Percentiles rank a stretch among this genome's conserved stretches.
These are phyloP conservation scores for Mechanitis mazaeus DNA, from an alignment of 2,888 invertebrate genomes.

Conservation along the genomic window DNA sequence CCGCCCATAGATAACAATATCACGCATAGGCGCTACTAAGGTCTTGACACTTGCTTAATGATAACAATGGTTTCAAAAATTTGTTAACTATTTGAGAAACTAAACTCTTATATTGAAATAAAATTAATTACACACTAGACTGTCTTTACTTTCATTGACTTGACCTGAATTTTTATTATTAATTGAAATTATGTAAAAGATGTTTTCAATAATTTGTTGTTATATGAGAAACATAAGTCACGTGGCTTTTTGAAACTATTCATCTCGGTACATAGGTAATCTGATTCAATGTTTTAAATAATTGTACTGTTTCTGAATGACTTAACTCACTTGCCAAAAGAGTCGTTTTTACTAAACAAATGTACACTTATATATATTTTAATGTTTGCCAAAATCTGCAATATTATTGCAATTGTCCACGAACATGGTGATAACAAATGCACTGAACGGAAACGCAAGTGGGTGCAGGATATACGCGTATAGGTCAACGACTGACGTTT, in stretches of 20 bases:
- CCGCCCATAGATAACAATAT: slow-evolving; percentile 30
- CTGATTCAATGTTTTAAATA: too few relatives aligned
- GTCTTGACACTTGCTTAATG: slow-evolving; percentile 49
- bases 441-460: slow-evolving; percentile 24
- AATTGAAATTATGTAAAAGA: too few relatives aligned
- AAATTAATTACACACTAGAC: neutral
- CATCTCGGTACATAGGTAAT: too few relatives aligned
- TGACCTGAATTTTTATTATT: too few relatives aligned
- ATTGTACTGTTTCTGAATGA: too few relatives aligned
- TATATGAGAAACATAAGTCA: too few relatives aligned
- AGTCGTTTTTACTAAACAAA: too few relatives aligned
- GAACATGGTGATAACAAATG: slow-evolving; percentile 21
- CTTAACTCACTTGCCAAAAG: too few relatives aligned
- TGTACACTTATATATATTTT: too few relatives aligned
- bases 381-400: slow-evolving; percentile 6
- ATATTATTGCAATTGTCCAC: slow-evolving; percentile 10
- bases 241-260: too few relatives aligned
- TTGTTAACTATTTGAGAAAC: slow-evolving; percentile 1
- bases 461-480: slow-evolving; percentile 17
- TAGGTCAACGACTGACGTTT: slow-evolving; percentile 22
- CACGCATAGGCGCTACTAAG: slow-evolving; percentile 30
- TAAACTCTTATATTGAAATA: neutral
- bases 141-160: neutral
- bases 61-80: slow-evolving; percentile 31
- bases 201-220: too few relatives aligned